Evolutionary conservation across 2,888 invertebrate genomes (phyloP).

Genomic region (Epiblema foenella): DNA sequence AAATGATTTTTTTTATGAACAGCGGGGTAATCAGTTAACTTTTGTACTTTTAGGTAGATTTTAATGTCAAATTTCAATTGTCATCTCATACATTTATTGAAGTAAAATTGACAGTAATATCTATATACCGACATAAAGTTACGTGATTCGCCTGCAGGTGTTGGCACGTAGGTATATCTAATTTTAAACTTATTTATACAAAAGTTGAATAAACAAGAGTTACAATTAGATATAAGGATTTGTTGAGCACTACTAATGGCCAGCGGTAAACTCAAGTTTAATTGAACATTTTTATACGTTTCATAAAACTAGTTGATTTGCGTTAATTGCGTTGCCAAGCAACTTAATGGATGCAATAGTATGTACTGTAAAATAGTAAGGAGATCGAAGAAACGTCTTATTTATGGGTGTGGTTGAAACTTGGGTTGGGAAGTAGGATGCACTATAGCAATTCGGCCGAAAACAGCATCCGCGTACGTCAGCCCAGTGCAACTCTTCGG

Average conservation of each 20-base stretch:
- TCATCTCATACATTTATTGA: too few relatives aligned
- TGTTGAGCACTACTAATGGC: conserved; percentile 25
- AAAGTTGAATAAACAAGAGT: conserved; percentile 16
- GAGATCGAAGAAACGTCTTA: conserved; percentile 51
- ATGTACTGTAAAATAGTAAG: conserved; percentile 23
- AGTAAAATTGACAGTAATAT: too few relatives aligned
- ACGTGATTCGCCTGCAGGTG: too few relatives aligned
- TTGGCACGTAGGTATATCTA: too few relatives aligned
- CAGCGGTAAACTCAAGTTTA: conserved; percentile 17
- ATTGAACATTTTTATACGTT: conserved; percentile 20
- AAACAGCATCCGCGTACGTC: conserved; percentile 64
- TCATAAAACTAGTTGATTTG: conserved; percentile 30
- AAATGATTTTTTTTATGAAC: too few relatives aligned
- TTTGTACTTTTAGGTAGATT: too few relatives aligned
- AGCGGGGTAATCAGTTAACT: too few relatives aligned
- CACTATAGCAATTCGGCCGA: conserved; percentile 48
- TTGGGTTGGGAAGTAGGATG: conserved; percentile 53
- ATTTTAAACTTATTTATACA: too few relatives aligned
- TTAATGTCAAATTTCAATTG: too few relatives aligned
- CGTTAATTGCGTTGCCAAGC: conserved; percentile 32
- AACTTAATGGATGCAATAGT: conserved; percentile 24
- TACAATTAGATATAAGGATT: conserved; percentile 20
- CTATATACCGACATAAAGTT: too few relatives aligned
- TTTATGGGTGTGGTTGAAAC: conserved; percentile 52
- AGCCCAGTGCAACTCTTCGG: conserved; percentile 64